phyloP scores from a whole-genome alignment of 2,113 vertebrate genomes.

The Illadopsis cleaveri region DNA sequence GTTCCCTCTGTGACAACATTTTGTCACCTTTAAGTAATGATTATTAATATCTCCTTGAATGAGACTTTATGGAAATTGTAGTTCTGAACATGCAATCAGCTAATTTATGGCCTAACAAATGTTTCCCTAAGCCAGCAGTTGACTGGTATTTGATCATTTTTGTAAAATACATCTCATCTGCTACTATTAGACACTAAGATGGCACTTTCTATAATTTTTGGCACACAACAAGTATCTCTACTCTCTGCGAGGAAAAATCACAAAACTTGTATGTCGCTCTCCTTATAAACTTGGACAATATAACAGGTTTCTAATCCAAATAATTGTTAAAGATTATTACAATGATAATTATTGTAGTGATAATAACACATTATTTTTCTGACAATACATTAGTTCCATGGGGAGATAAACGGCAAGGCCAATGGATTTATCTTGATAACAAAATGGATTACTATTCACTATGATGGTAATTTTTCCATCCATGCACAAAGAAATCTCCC shows the following conservation, averaged over 20 bases:
- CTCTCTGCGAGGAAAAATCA: background rate
- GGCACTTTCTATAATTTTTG: background rate
- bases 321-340: constrained; percentile 22
- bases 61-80: constrained; percentile 31
- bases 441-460: constrained; percentile 12
- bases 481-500: background rate
- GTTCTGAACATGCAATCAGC: constrained; percentile 28
- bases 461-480: background rate
- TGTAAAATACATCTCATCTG: background rate
- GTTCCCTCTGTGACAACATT: background rate
- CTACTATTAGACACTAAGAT: background rate
- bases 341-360: constrained; percentile 20
- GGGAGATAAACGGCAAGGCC: constrained; percentile 36
- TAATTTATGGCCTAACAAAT: constrained; percentile 27
- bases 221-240: background rate
- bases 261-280: background rate
- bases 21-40: background rate
- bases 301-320: constrained; percentile 20
- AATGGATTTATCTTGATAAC: constrained; percentile 30
- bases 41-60: constrained; percentile 37
- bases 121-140: background rate
- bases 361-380: constrained; percentile 34
- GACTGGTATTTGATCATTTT: background rate
- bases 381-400: constrained; percentile 32
- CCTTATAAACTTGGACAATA: background rate